Evolutionary conservation across 2,113 vertebrate species (phyloP).

Genomic region (Festucalex cinctus): DNA sequence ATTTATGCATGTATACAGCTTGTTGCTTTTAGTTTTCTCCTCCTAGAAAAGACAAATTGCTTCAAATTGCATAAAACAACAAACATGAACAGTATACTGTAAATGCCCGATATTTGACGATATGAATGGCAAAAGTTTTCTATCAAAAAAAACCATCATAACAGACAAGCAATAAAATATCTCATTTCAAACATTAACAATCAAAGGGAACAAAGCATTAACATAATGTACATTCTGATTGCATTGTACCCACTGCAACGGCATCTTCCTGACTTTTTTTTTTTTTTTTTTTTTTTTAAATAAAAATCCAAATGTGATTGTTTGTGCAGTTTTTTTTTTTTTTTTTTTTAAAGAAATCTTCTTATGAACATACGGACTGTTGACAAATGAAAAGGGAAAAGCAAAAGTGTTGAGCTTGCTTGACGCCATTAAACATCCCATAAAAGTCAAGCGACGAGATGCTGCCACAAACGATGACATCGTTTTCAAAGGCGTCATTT

Average conservation of each 20-base stretch:
- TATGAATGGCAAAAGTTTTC: conserved; percentile 78
- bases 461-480: background rate
- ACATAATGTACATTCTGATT: conserved; percentile 78
- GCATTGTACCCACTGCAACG: conserved; percentile 64
- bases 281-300: conserved; percentile 8
- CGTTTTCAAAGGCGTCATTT: background rate
- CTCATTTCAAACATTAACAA: conserved; percentile 64
- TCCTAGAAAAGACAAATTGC: conserved; percentile 75
- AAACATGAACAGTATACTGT: conserved; percentile 77
- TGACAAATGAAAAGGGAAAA: conserved; percentile 1
- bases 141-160: conserved; percentile 64
- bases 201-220: conserved; percentile 71
- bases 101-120: conserved; percentile 91
- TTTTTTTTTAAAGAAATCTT: conserved; percentile 1
- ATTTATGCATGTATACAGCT: conserved; percentile 32
- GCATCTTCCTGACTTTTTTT: conserved; percentile 32
- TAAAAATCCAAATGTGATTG: conserved; percentile 14
- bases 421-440: background rate
- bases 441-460: background rate
- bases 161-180: conserved; percentile 77
- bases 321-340: conserved; percentile 21
- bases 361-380: background rate
- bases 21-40: conserved; percentile 69
- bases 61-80: conserved; percentile 80
- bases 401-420: background rate